Base-by-base conservation (phyloP, 2,888 invertebrate species). In the Cryptus viduatorius region DNA sequence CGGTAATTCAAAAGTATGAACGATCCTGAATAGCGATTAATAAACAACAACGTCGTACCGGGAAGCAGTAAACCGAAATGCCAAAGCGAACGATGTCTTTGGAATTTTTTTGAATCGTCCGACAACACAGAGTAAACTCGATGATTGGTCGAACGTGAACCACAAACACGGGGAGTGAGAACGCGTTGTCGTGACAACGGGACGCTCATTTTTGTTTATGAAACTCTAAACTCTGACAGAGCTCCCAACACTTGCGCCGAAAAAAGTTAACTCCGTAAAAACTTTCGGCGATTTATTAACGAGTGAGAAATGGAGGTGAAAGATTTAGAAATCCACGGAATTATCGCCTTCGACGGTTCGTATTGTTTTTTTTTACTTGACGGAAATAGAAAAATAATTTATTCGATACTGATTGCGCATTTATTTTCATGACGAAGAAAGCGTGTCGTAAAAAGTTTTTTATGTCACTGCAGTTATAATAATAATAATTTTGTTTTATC, bases 341-440 rank as follows among this genome's bases (percentile, higher is more conserved):
- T 97, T 83, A 96, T 98, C 88, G 97, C 97, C 71, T 97, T 97
- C 94, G 97, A 97, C 94, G 98, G 97, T 96, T 93, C 94, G 93
- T 73, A 90, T 69, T 50, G 61, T 59, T 16, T 68, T 78, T 2
- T 31, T 44, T 29, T n/a, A 29, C 37, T 4, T 48, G 94, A 94
- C 1, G 94, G 94, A 0, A 94, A 94, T 37, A 93, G 1, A 53
- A 4, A 53, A 53, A 31, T 61, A 3, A 56, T 31, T 31, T 14
- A 24, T 10, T 24, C 16, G 12, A 4, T 7, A n/a, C 48, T 48
- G 48, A 48, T n/a, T n/a, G n/a, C n/a, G 1, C n/a, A 8, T 48
- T 48, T n/a, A 48, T n/a, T 48, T n/a, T 12, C 1, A 48, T 12
- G n/a, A 48, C 1, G 37, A 37, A 48, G 1, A 48, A 48, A 48